Base-by-base conservation (phyloP, 2,888 invertebrate species). In the Tuberolachnus salignus region DNA sequence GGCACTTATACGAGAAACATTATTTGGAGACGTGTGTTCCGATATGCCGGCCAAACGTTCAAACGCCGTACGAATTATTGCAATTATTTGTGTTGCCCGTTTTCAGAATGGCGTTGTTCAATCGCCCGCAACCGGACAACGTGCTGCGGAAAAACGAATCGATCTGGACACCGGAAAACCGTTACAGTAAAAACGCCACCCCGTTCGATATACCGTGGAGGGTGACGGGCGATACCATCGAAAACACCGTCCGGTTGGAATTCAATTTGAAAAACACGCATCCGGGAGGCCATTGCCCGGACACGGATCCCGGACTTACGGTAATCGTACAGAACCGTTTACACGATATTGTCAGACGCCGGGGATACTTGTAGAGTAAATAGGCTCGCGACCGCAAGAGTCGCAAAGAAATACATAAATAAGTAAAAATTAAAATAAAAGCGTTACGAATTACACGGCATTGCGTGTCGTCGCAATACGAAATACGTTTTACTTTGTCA, bases 191-290 rank as follows among this genome's bases (percentile, higher is more conserved):
- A 4, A 75, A 75, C 19, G 19, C 42, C 0, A 59, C 64, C 8
- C 67, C 80, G 13, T 70, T 81, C 19, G 75, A 73, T 3, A 23
- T 81, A 1, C 81, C 81, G 4, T 81, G 81, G 81, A 73, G 81
- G n/a, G 81, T 81, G 9, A 59, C 74, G 10, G 81, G 81, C 13
- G 81, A 81, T 21, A 80, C 80, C 14, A 9, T 66, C 6, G 66
- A 66, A n/a, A 80, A 81, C 21, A 61, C 81, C 1, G 81, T 81
- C 3, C 81, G 75, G 26, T 70, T 81, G 23, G 16, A 67, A 0
- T 70, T 81, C 6, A 34, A 81, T 51, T 67, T 81, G 16, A 66
- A 23, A 10, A 64, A 64, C 13, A 19, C 57, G 1, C 26, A 55
- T 19, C 26, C 63, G 19, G 66, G 16, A 21, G 57, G 80, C 26